Evolutionary conservation across 2,888 invertebrate genomes (phyloP).

Genomic region (Mystacides longicornis): DNA sequence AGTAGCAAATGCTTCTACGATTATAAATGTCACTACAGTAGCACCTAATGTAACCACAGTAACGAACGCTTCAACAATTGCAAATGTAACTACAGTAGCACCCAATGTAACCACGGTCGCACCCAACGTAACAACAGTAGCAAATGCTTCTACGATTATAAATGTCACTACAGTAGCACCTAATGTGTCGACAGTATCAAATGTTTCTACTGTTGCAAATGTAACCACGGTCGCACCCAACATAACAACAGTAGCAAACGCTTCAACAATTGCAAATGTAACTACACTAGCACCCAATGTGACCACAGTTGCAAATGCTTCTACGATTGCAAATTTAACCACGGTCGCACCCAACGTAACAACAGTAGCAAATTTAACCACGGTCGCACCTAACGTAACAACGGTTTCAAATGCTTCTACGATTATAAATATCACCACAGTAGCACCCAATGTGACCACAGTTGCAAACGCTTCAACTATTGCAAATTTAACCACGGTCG

Average conservation of each 20-base stretch:
- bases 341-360: neutral
- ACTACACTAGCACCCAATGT: neutral
- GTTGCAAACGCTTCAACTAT: neutral
- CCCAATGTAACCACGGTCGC: too few species aligned
- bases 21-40: neutral
- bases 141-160: too few species aligned
- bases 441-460: neutral
- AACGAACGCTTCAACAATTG: neutral
- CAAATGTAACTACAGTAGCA: too few species aligned
- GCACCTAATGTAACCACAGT: neutral
- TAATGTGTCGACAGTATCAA: too few species aligned
- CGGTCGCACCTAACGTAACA: neutral
- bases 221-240: neutral
- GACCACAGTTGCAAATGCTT: neutral
- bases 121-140: too few species aligned
- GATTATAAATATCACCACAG: neutral
- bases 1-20: neutral
- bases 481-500: neutral
- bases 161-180: too few species aligned
- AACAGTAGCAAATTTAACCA: neutral
- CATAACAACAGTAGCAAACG: neutral
- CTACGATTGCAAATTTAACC: neutral
- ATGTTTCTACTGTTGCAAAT: neutral
- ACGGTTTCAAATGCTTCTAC: neutral
- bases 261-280: neutral